Evolutionary conservation across 2,888 invertebrate species (phyloP), one percentile per base, ranked within the genome.

Genomic region (Ectemnius cavifrons): DNA sequence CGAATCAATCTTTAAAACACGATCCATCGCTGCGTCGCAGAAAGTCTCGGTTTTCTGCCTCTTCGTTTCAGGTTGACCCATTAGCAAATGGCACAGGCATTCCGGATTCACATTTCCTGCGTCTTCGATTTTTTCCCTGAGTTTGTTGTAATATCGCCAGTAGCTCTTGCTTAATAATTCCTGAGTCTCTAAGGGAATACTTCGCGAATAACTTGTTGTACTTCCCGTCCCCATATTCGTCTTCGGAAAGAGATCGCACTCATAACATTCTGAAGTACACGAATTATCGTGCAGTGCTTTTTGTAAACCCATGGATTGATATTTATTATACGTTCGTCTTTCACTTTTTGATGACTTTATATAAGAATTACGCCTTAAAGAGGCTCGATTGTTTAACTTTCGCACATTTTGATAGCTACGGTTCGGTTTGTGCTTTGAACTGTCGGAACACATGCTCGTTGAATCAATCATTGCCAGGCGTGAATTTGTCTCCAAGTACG

Each of bases 61-160:
- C 58, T 84, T 87, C 23, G 63, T 61, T 37, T 75, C 70, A 1
- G 85, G 75, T 2, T 77, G 73, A 13, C 79, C 82, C 78, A 84
- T 79, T 4, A 76, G 66, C 23, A 85, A 56, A 20, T 84, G 79
- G 71, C 67, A 77, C 5, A 79, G 57, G 71, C 79, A 85, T 56
- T 82, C 74, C 23, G 83, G 78, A 11, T 84, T 78, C 0, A 70
- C n/a, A 66, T 49, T 73, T 6, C 49, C 63, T 3, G 73, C 37
- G 27, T 79, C 72, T 8, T 67, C 61, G 37, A 77, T 69, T 63
- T 82, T 81, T 6, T 76, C 69, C 2, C 72, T 84, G 23, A 87
- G 77, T 77, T 83, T 87, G 14, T 86, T 85, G 37, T 88, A 89
- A 80, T 87, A 89, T 5, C 89, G 84, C 83, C 86, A 87, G 68